Evolutionary conservation across 2,113 vertebrate genomes (phyloP), one percentile per base, ranked within the genome.

Genomic region (Toxostoma redivivum): DNA sequence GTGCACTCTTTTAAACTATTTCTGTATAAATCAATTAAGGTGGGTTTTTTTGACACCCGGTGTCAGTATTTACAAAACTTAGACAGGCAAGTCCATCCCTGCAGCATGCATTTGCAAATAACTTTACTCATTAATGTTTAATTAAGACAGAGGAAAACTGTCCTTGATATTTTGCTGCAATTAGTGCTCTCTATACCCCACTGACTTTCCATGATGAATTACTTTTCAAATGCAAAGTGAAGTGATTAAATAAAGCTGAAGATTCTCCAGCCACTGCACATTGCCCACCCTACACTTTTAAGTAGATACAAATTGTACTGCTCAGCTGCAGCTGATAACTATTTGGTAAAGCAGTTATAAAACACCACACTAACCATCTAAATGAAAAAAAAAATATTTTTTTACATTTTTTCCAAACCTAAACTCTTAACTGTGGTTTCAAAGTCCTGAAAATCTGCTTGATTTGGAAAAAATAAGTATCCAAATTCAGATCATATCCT

Each of bases 141-240:
- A 98, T 98, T 98, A 98, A 98, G 98, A 98, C 97, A 98, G 97
- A 98, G 97, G 97, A 98, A 98, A 98, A 98, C 97, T 98, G 98
- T 98, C 97, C 97, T 98, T 98, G 98, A 98, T 98, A 98, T 98
- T 98, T 98, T 98, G 96, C 97, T 96, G 97, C 97, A 98, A 98
- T 98, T 98, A 98, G 97, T 97, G 97, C 97, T 98, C 97, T 98
- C 96, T 98, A 97, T 98, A 98, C 98, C 97, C 98, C 97, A 98
- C 98, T 98, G 98, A 97, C 96, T 98, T 97, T 94, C 96, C 95
- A 90, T 98, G 98, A 98, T 98, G 97, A 98, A 98, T 98, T 98
- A 98, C 98, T 98, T 98, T 97, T 97, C 97, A 98, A 98, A 98
- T 98, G 96, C 98, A 98, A 98, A 98, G 97, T 98, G 98, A 98